Base-by-base conservation (phyloP, 2,888 invertebrate species). In the Torymus auratus region DNA sequence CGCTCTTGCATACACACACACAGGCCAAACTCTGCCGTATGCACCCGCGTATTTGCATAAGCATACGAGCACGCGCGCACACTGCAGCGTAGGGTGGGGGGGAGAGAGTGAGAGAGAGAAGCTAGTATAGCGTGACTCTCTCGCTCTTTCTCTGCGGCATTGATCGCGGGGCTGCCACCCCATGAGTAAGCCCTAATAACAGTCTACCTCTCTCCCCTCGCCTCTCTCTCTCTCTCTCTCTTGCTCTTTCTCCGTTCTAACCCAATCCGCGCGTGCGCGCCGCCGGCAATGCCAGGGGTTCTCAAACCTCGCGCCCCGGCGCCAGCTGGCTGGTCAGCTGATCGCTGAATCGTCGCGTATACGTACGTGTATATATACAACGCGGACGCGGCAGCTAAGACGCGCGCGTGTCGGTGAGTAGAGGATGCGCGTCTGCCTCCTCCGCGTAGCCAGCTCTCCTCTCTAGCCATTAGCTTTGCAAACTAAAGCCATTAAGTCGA, bases 161-260 rank as follows among this genome's bases (percentile, higher is more conserved):
- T 89, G 90, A 90, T 90, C 90, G 90, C 86, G 84, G 85, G 55
- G 52, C 15, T 28, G 17, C 89, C 89, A 88, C 90, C 90, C 89
- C 87, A 89, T 89, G 89, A 89, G 88, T 88, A 88, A 88, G 89
- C 90, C 89, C 89, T 90, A 90, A 90, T 90, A 90, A 89, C 89
- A 87, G 53, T 61, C 56, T 70, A 1, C 84, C 85, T 84, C 84
- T 80, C 55, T 14, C 55, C 23, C 28, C 85, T 85, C 86, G 85
- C 85, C 83, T 84, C 85, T 84, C 81, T 82, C 78, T 83, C 53
- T 50, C 23, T 70, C 61, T 58, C 56, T 55, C 56, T 67, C 65
- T 61, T 53, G 20, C 62, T 56, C 60, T 53, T 50, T 58, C 50
- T 41, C 83, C 70, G 41, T 41, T 10, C 68, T 61, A 70, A 62